Percentiles rank a stretch among this genome's conserved stretches.
phyloP scores from a whole-genome alignment of 2,113 vertebrate species.

The Bettongia penicillata region DNA sequence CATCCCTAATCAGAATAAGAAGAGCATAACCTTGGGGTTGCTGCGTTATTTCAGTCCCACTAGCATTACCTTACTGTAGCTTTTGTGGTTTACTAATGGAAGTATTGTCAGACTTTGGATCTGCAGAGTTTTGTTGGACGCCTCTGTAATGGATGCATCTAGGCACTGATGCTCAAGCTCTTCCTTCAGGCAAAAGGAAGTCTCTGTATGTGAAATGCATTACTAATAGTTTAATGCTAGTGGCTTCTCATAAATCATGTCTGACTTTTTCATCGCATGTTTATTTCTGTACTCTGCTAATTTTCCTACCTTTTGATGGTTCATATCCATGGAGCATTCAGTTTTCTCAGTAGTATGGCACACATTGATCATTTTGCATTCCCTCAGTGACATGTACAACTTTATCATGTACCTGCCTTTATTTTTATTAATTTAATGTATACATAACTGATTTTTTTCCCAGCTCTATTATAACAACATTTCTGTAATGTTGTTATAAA shows the following conservation, averaged over 20 bases:
- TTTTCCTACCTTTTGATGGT: slow-evolving; percentile 38
- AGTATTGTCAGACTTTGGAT: slow-evolving; percentile 42
- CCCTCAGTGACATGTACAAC: background rate
- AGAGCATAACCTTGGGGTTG: slow-evolving; percentile 50
- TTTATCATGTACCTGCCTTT: background rate
- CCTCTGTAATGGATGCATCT: slow-evolving; percentile 42
- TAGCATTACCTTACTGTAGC: slow-evolving; percentile 18
- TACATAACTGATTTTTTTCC: background rate
- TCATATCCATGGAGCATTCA: slow-evolving; percentile 6
- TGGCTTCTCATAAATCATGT: background rate
- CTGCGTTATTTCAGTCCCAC: slow-evolving; percentile 38
- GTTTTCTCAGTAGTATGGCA: slow-evolving; percentile 29
- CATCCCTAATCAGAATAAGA: slow-evolving; percentile 40
- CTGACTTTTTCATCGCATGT: background rate
- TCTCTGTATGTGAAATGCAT: background rate
- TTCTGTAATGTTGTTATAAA: background rate
- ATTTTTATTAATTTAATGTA: background rate
- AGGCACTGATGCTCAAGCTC: background rate
- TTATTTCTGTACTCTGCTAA: slow-evolving; percentile 12
- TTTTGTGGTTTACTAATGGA: slow-evolving; percentile 71
- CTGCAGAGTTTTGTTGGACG: background rate
- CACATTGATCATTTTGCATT: background rate
- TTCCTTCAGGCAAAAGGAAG: background rate
- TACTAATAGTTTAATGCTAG: background rate
- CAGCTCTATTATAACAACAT: background rate